These are phyloP conservation scores for Cosmia pyralina DNA, from an alignment of 2,888 invertebrate genomes.

Conservation along the genomic window DNA sequence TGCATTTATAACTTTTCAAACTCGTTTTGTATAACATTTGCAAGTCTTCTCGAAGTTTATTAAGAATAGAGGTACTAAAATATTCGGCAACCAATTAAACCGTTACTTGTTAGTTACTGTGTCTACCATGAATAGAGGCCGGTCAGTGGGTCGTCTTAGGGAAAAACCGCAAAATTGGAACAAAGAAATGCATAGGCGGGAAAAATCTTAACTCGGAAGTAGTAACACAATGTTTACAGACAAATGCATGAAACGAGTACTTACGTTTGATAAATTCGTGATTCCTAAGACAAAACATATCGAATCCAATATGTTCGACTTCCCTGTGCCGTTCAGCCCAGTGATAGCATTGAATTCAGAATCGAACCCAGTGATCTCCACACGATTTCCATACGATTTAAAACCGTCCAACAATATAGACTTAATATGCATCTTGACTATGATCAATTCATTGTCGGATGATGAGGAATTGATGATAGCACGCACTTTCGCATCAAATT, in stretches of 20 bases:
- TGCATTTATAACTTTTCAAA: too few species aligned
- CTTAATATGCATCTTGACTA: slow-evolving; percentile 95
- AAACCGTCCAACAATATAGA: slow-evolving; percentile 98
- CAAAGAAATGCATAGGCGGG: slow-evolving; percentile 63
- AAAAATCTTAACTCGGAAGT: slow-evolving; percentile 51
- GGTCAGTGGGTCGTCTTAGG: too few species aligned
- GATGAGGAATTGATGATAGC: slow-evolving; percentile 15
- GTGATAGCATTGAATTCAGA: slow-evolving; percentile 99
- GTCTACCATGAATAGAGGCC: not conserved
- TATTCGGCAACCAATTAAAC: too few species aligned
- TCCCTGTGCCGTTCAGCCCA: slow-evolving; percentile 99
- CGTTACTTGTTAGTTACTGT: not conserved
- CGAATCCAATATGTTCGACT: slow-evolving; percentile 98
- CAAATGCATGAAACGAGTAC: slow-evolving; percentile 66
- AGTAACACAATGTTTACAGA: slow-evolving; percentile 38
- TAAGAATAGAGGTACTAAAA: too few species aligned
- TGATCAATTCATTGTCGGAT: slow-evolving; percentile 44
- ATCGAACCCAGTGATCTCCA: slow-evolving; percentile 98
- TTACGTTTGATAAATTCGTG: slow-evolving; percentile 96
- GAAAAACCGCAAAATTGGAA: not conserved
- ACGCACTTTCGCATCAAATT: slow-evolving; percentile 4
- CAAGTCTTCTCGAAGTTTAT: too few species aligned
- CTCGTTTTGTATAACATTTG: too few species aligned
- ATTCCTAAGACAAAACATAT: slow-evolving; percentile 99
- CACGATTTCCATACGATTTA: slow-evolving; percentile 98